Evolutionary conservation across 2,797 vertebrate genomes (phyloP).

Genomic region (Melanotaenia parkinsoni): DNA sequence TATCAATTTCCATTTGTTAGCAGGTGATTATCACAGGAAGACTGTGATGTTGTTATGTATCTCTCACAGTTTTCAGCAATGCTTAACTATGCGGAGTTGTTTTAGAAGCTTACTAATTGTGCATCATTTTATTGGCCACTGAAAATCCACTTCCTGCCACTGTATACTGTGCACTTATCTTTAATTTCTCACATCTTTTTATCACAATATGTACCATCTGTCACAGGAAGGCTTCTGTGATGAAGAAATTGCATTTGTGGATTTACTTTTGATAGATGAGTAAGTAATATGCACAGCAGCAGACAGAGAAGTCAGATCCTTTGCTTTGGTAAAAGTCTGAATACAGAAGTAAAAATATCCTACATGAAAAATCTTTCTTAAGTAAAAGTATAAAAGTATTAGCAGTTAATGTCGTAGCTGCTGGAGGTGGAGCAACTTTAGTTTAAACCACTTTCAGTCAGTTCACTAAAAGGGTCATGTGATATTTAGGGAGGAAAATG

Average conservation of each 20-base stretch:
- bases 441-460: background rate
- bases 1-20: constrained; percentile 11
- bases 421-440: background rate
- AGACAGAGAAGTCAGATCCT: background rate
- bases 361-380: background rate
- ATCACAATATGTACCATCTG: constrained; percentile 73
- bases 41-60: constrained; percentile 41
- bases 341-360: background rate
- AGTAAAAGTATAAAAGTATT: background rate
- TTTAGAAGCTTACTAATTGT: constrained; percentile 69
- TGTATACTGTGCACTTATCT: constrained; percentile 74
- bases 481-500: background rate
- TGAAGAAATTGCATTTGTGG: constrained; percentile 34
- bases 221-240: constrained; percentile 52
- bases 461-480: background rate
- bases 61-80: constrained; percentile 52
- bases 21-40: constrained; percentile 30
- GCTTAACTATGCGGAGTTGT: constrained; percentile 56
- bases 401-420: background rate
- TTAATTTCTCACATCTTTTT: constrained; percentile 74
- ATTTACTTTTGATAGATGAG: background rate
- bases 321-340: background rate
- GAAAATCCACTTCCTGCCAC: constrained; percentile 68
- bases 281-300: background rate
- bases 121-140: constrained; percentile 59